Base-by-base conservation (phyloP, 1,140 invertebrate genomes). In the Megalonaias nervosa region DNA sequence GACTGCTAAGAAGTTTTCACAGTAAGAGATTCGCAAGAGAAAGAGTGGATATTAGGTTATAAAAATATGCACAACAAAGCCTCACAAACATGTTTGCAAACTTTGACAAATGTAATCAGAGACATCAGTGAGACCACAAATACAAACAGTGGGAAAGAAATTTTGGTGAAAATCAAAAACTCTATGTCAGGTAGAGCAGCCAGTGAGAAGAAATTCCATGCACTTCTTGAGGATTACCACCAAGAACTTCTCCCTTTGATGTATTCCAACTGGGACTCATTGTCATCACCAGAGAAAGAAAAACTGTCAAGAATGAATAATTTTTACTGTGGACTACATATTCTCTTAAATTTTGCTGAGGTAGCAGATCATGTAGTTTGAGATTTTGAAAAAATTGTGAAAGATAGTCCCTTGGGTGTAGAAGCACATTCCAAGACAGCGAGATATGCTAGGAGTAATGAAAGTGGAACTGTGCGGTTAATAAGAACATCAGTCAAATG, bases 91-190 rank as follows among this genome's bases (percentile, higher is more conserved):
- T 70, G 72, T 31, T 67, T 78, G 12, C 21, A 72, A 19, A 78
- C 64, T 62, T 56, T 70, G 1, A 61, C 62, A 60, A 55, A 56
- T 56, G 69, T 75, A 23, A 75, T 68, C 60, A 38, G 57, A 19
- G 74, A 75, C 26, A 69, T 62, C 26, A 74, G 19, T 67, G 56
- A 73, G 14, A 65, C 60, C 65, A 73, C 71, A 31, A 15, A 62
- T 48, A 48, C 71, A 48, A 14, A 62, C 19, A 65, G 55, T 69
- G 76, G 76, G 19, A 79, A 71, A 21, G n/a, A 19, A 59, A 79
- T 81, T 67, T 62, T 81, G 48, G 60, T n/a, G 3, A 75, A 81
- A 17, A 81, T 81, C 15, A 78, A 75, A 68, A 81, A n/a, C n/a
- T n/a, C n/a, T n/a, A n/a, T n/a, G n/a, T n/a, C n/a, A n/a, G n/a